These are phyloP conservation scores for Epizoanthus rinbou DNA, from an alignment of 92 coral and sea anemone genomes.

Conservation along the genomic window DNA sequence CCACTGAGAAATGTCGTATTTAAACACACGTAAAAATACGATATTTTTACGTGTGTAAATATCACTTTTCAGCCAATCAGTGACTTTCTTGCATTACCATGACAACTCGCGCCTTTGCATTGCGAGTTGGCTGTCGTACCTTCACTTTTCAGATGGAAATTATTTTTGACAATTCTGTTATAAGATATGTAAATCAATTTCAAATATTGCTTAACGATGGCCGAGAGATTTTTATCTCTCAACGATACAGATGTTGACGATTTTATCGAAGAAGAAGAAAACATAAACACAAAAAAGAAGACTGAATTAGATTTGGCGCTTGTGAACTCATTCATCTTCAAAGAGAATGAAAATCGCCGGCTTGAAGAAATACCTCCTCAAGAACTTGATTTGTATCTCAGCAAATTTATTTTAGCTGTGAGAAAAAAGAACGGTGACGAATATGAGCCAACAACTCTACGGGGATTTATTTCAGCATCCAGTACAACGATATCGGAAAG, in stretches of 20 bases:
- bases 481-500: too few species aligned
- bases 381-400: slow-evolving; percentile 41
- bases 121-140: slow-evolving; percentile 7
- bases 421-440: slow-evolving; percentile 52
- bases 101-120: slow-evolving; percentile 20
- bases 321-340: slow-evolving; percentile 47
- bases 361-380: slow-evolving; percentile 49
- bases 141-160: background rate
- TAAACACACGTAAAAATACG: too few species aligned
- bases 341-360: slow-evolving; percentile 43
- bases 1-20: too few species aligned
- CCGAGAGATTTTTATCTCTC: slow-evolving; percentile 51
- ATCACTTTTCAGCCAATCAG: too few species aligned
- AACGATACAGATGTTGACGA: slow-evolving; percentile 42
- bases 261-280: slow-evolving; percentile 51
- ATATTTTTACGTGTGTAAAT: too few species aligned
- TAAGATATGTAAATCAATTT: slow-evolving; percentile 28
- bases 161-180: slow-evolving; percentile 22
- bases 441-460: slow-evolving; percentile 52
- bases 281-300: slow-evolving; percentile 38
- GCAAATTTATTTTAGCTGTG: slow-evolving; percentile 49
- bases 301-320: slow-evolving; percentile 40
- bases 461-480: too few species aligned
- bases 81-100: too few species aligned
- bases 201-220: slow-evolving; percentile 13